Conservation (phyloP, 2,113 vertebrate genomes). For the Pyxicephalus adspersus region DNA sequence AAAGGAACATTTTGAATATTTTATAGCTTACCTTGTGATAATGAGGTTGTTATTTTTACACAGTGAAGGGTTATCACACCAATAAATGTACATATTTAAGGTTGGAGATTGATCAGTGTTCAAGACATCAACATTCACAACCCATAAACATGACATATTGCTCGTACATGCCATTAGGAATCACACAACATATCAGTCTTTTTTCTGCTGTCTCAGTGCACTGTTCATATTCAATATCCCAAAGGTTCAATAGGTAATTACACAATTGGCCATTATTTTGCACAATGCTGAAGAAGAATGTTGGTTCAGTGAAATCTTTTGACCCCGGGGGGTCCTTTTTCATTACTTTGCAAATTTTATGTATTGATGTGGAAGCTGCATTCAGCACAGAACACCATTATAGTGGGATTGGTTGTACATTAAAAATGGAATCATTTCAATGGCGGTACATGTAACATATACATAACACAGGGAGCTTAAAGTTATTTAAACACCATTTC, state of each 20-base stretch:
- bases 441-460: too few species aligned
- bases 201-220: too few species aligned
- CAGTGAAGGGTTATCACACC: background rate
- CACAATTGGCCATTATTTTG: background rate
- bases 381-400: background rate
- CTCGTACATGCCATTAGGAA: background rate
- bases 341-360: background rate
- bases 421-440: too few species aligned
- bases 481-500: too few species aligned
- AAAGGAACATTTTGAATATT: background rate
- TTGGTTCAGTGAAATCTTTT: background rate
- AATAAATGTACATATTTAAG: background rate
- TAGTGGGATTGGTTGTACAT: background rate
- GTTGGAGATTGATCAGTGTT: background rate
- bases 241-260: conserved; percentile 12
- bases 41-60: background rate
- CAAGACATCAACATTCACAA: background rate
- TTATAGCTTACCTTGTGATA: background rate
- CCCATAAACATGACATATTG: background rate
- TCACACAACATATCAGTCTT: background rate
- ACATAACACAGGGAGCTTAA: too few species aligned
- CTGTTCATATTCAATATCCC: background rate
- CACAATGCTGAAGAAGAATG: background rate
- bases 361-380: background rate
- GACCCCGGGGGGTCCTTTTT: background rate